Conservation (phyloP, 2,113 vertebrate genomes). For the Hyla sarda region DNA sequence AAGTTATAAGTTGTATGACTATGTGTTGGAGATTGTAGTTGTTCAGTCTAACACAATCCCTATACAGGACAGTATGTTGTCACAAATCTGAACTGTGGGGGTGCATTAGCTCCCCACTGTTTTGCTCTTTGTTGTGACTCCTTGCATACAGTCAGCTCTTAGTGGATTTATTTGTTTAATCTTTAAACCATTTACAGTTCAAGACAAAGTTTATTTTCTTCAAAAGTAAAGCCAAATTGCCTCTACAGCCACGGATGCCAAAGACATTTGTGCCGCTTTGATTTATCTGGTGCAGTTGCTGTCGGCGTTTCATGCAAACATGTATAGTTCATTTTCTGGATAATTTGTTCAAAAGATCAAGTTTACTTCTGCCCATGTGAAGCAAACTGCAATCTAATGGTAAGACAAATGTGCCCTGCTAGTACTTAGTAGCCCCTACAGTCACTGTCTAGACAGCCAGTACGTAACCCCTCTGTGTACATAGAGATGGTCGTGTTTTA, state of each 20-base stretch:
- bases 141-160: not conserved
- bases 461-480: not conserved
- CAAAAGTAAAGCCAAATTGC: constrained; percentile 12
- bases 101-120: not conserved
- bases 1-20: too few species aligned
- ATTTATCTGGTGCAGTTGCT: constrained; percentile 45
- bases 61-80: not conserved
- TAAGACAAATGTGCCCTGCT: not conserved
- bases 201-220: constrained; percentile 27
- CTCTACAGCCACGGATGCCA: constrained; percentile 27
- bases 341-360: constrained; percentile 33
- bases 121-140: constrained; percentile 8
- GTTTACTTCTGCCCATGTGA: constrained; percentile 10
- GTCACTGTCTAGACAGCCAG: not conserved
- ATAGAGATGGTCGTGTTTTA: not conserved
- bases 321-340: constrained; percentile 44
- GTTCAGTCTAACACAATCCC: not conserved
- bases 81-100: not conserved
- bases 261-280: constrained; percentile 31
- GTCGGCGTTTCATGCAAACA: constrained; percentile 12
- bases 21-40: not conserved
- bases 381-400: constrained; percentile 21
- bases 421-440: not conserved
- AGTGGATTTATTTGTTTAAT: constrained; percentile 24
- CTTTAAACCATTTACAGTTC: constrained; percentile 1